phyloP scores from a whole-genome alignment of 37 sponge, comb jelly and placozoan species.

The Mnemiopsis leidyi region DNA sequence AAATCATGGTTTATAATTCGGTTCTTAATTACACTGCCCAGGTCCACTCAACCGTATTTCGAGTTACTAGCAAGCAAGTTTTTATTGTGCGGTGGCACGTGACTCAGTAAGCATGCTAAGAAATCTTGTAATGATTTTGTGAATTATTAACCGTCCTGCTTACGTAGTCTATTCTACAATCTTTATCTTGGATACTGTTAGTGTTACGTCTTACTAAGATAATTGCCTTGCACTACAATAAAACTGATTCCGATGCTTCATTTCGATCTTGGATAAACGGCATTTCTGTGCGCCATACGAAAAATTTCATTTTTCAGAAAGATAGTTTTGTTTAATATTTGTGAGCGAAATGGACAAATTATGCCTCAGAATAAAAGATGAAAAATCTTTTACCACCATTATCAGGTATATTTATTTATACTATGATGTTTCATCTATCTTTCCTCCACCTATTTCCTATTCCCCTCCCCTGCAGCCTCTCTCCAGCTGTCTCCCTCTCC shows the following conservation, averaged over 20 bases:
- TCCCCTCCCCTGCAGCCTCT: too few relatives aligned
- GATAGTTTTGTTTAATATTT: neutral
- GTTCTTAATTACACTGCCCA: too few relatives aligned
- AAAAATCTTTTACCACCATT: neutral
- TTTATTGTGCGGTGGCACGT: neutral
- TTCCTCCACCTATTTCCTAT: too few relatives aligned
- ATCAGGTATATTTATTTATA: slow-evolving; percentile 52
- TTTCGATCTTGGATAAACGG: neutral
- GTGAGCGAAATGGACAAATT: neutral
- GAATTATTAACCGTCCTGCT: neutral
- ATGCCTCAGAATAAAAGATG: neutral
- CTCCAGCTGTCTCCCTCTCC: too few relatives aligned
- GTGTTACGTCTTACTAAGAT: neutral
- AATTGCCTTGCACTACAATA: neutral
- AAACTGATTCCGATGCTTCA: neutral
- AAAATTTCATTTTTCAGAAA: neutral
- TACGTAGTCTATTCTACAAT: neutral
- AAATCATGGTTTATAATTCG: too few relatives aligned
- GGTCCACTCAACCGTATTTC: neutral
- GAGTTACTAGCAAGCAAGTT: neutral
- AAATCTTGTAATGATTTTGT: neutral
- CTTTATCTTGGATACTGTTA: too few relatives aligned
- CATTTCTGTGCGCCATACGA: neutral
- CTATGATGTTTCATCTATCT: too few relatives aligned
- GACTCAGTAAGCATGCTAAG: neutral